Evolutionary conservation across 2,113 vertebrate species (phyloP).

Genomic region (Ciconia stormi): DNA sequence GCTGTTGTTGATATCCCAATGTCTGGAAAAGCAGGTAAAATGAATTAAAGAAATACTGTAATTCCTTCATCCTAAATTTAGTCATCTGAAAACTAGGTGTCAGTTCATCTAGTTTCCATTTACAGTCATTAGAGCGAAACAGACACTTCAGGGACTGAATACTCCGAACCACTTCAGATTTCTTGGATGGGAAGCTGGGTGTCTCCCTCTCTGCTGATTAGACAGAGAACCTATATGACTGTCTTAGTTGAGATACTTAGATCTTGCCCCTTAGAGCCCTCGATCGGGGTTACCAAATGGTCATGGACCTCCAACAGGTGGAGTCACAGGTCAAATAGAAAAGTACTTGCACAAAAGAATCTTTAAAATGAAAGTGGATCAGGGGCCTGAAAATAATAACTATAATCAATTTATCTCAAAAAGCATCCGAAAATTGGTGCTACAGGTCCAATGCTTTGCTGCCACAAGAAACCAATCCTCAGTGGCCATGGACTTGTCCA

Average conservation of each 20-base stretch:
- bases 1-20: background rate
- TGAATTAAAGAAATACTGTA: background rate
- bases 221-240: background rate
- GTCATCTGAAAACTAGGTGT: background rate
- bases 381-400: rapidly evolving
- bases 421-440: background rate
- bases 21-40: background rate
- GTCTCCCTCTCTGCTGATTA: background rate
- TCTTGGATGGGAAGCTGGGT: background rate
- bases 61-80: background rate
- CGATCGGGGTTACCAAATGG: background rate
- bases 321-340: background rate
- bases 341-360: background rate
- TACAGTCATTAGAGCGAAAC: background rate
- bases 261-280: background rate
- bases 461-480: background rate
- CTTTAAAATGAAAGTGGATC: background rate
- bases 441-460: background rate
- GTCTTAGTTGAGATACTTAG: background rate
- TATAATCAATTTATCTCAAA: background rate
- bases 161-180: background rate
- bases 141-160: background rate
- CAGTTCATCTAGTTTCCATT: background rate
- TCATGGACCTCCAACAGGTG: background rate
- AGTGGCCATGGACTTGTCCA: background rate